Evolutionary conservation across 1,140 invertebrate species (phyloP).

Genomic region (Muscidifurax raptorellus): DNA sequence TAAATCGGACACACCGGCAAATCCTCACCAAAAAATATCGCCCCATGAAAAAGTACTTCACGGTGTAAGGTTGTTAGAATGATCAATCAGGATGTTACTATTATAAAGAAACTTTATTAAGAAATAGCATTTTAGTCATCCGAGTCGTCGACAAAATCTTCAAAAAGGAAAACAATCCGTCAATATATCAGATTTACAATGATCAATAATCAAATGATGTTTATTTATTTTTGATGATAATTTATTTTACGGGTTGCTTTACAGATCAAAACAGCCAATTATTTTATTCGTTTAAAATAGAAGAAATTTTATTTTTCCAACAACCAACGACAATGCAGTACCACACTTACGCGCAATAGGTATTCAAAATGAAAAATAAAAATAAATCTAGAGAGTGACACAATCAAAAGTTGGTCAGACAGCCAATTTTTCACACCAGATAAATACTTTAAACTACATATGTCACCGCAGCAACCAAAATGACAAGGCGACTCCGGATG

Average conservation of each 20-base stretch:
- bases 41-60: conserved; percentile 11
- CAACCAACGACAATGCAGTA: conserved; percentile 1
- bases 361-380: neutral
- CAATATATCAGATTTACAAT: neutral
- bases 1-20: neutral
- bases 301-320: conserved; percentile 16
- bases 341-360: neutral
- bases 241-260: conserved; percentile 19
- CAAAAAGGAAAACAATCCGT: neutral
- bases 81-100: neutral
- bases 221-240: neutral
- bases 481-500: neutral
- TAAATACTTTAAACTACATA: neutral
- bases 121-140: conserved; percentile 22
- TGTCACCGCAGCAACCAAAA: neutral
- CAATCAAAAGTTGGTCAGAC: conserved; percentile 10
- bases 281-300: neutral
- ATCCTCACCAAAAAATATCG: neutral
- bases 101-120: neutral
- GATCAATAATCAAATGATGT: neutral
- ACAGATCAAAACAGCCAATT: conserved; percentile 34
- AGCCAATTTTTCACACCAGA: conserved; percentile 19
- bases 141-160: neutral
- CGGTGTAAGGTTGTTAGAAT: neutral
- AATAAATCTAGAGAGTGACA: neutral